Evolutionary conservation across 1,140 invertebrate genomes (phyloP).

Genomic region (Formica selysi): DNA sequence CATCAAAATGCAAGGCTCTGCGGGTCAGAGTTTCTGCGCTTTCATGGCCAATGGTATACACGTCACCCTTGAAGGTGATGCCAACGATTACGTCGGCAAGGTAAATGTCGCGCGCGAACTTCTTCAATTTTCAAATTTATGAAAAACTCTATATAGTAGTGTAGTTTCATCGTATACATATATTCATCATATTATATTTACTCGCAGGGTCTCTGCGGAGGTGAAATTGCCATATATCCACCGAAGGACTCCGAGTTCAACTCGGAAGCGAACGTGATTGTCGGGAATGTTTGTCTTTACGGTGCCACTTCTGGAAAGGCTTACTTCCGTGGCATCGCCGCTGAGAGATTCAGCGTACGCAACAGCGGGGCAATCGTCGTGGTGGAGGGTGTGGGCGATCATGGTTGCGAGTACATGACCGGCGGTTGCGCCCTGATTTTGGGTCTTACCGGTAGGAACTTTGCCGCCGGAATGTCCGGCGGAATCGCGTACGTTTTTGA

Average conservation of each 20-base stretch:
- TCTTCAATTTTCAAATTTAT: slow-evolving; percentile 10
- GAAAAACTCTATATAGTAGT: not conserved
- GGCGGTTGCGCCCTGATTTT: slow-evolving; percentile 96
- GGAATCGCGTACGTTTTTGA: slow-evolving; percentile 99
- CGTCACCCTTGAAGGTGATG: slow-evolving; percentile 97
- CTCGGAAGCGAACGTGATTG: slow-evolving; percentile 98
- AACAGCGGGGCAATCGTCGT: slow-evolving; percentile 98
- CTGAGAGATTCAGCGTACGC: slow-evolving; percentile 98
- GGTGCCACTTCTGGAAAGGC: slow-evolving; percentile 98
- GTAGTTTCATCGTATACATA: not conserved
- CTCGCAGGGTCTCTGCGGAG: slow-evolving; percentile 94
- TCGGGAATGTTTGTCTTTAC: slow-evolving; percentile 99
- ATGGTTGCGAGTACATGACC: slow-evolving; percentile 99
- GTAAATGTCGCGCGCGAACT: slow-evolving; percentile 55
- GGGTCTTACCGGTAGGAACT: slow-evolving; percentile 98
- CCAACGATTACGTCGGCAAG: slow-evolving; percentile 98
- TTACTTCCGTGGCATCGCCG: slow-evolving; percentile 98
- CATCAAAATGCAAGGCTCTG: slow-evolving; percentile 96
- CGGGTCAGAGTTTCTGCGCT: slow-evolving; percentile 99
- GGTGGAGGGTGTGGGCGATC: slow-evolving; percentile 97
- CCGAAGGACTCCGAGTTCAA: slow-evolving; percentile 94
- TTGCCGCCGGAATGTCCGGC: slow-evolving; percentile 99
- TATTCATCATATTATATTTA: not conserved
- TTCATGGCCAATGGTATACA: slow-evolving; percentile 97
- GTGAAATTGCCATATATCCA: slow-evolving; percentile 97